Conservation (phyloP, 1,140 invertebrate genomes). For the Sipha flava region DNA sequence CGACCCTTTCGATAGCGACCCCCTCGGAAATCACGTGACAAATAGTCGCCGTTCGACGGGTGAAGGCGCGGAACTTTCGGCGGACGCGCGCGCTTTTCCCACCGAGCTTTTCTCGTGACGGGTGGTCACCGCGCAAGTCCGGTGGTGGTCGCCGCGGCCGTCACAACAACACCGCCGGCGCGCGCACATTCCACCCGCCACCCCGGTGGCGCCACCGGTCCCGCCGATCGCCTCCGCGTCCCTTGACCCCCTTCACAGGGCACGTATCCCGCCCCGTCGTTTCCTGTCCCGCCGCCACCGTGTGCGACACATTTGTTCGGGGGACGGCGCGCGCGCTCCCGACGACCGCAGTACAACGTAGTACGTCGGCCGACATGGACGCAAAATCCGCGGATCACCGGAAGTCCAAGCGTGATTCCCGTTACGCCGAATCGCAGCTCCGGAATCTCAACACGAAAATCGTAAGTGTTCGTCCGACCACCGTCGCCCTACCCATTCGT, state of each 20-base stretch:
- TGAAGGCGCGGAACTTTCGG: too few species aligned
- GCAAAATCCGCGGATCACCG: not conserved
- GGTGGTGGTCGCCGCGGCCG: not conserved
- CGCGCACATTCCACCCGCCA: too few species aligned
- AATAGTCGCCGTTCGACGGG: too few species aligned
- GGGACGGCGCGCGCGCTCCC: not conserved
- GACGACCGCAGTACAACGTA: not conserved
- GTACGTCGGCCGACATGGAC: not conserved
- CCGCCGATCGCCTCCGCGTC: not conserved
- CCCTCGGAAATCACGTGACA: too few species aligned
- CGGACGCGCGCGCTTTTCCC: not conserved
- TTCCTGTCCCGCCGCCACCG: not conserved
- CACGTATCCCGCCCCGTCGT: too few species aligned
- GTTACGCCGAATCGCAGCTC: not conserved
- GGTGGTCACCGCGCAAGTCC: slow-evolving; percentile 3
- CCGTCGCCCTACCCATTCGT: too few species aligned
- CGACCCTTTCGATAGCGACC: too few species aligned
- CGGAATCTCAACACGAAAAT: slow-evolving; percentile 10
- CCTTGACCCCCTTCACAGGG: too few species aligned
- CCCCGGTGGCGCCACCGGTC: too few species aligned
- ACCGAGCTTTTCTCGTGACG: too few species aligned
- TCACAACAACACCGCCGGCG: not conserved
- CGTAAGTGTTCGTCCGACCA: not conserved
- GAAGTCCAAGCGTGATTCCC: not conserved
- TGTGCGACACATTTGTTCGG: not conserved